Evolutionary conservation across 2,113 vertebrate species (phyloP), one percentile per base, ranked within the genome.

Genomic region (Rhinoptilus africanus): DNA sequence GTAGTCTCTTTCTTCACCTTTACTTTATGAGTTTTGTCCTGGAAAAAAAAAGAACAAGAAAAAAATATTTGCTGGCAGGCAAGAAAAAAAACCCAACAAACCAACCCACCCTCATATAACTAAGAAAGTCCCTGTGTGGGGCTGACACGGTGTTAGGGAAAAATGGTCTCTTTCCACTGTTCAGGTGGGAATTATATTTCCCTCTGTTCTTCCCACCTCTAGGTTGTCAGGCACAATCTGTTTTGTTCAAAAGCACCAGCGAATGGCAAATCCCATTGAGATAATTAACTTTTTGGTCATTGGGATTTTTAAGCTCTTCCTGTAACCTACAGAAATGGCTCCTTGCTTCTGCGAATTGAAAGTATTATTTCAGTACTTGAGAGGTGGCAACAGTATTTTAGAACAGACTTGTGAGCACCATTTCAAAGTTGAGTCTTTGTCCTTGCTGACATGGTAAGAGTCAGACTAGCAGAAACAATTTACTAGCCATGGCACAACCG

Each of bases 1-100:
- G 85, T 50, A 0, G 99, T 99, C 97, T 99, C 99, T 51, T 98
- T 99, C 97, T 98, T 98, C 92, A 99, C 98, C 96, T 99, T 99
- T 32, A 99, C 98, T 96, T 99, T 99, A 56, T 97, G 98, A 45
- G 91, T 98, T 97, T 99, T 99, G 96, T 99, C 99, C 99, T 99
- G 96, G 41, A 95, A 92, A 41, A 47, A 41, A 47, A 84, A 51
- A 67, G 10, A 82, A 91, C 3, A 19, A 90, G 17, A 39, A 77
- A 72, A 76, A 94, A 50, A n/a, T 12, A 67, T 23, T 83, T 74
- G 35, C 27, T 86, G 53, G 10, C 32, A 32, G 28, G 17, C 26
- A 60, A 77, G 63, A 89, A 23, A 34, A 41, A 16, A 41, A 43
- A 69, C 43, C 9, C 6, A 30, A 17, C 14, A 7, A 24, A 34